Conservation (phyloP, 2,888 invertebrate species). For the Noctua janthe region DNA sequence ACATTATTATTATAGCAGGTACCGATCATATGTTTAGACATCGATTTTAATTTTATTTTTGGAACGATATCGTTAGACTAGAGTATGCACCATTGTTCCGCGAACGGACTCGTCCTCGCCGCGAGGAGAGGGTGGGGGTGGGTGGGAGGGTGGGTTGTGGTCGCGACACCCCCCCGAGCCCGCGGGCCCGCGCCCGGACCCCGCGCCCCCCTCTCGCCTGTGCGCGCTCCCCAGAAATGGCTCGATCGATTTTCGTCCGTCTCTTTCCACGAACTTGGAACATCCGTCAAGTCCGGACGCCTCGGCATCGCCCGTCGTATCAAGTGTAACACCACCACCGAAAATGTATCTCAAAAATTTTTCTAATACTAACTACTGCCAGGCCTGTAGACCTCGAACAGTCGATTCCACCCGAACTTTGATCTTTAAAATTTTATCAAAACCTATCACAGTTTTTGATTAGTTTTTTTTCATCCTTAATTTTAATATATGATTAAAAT, state of each 20-base stretch:
- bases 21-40: slow-evolving; percentile 87
- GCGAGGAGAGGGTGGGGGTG: slow-evolving; percentile 64
- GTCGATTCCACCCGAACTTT: slow-evolving; percentile 69
- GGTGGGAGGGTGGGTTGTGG: slow-evolving; percentile 61
- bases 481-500: slow-evolving; percentile 90
- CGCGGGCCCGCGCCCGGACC: slow-evolving; percentile 69
- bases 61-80: slow-evolving; percentile 84
- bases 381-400: slow-evolving; percentile 65
- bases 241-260: slow-evolving; percentile 67
- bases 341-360: slow-evolving; percentile 83
- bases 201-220: slow-evolving; percentile 61
- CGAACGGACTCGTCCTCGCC: slow-evolving; percentile 76
- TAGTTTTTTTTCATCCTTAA: slow-evolving; percentile 89
- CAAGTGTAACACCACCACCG: slow-evolving; percentile 69
- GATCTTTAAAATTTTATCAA: slow-evolving; percentile 90
- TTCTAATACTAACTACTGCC: slow-evolving; percentile 80
- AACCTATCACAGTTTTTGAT: slow-evolving; percentile 91
- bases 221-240: slow-evolving; percentile 68
- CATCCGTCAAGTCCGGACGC: slow-evolving; percentile 63
- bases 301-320: slow-evolving; percentile 62
- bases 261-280: slow-evolving; percentile 54
- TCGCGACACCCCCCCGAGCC: slow-evolving; percentile 65
- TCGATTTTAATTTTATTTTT: slow-evolving; percentile 76
- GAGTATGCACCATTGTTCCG: slow-evolving; percentile 87
- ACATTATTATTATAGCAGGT: slow-evolving; percentile 89